These are phyloP conservation scores for Helleia helle DNA, from an alignment of 2,888 invertebrate species.

Conservation along the genomic window DNA sequence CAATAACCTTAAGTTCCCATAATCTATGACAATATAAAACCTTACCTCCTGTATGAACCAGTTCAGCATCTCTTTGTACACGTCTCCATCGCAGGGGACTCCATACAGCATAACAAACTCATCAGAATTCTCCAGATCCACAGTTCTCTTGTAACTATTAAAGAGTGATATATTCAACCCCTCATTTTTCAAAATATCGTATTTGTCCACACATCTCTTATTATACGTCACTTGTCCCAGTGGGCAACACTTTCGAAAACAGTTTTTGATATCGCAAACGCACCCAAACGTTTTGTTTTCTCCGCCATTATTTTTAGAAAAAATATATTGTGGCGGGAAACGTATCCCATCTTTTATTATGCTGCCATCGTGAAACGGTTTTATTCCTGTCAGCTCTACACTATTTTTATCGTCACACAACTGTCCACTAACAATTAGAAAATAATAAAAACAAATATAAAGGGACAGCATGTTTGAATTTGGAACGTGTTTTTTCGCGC, in stretches of 20 bases:
- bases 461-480: slow-evolving; percentile 24
- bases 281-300: slow-evolving; percentile 40
- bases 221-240: slow-evolving; percentile 26
- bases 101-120: slow-evolving; percentile 31
- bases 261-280: slow-evolving; percentile 37
- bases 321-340: slow-evolving; percentile 37
- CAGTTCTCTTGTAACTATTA: slow-evolving; percentile 24
- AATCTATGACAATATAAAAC: no score
- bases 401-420: slow-evolving; percentile 34
- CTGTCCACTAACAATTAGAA: slow-evolving; percentile 27
- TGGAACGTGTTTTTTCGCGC: slow-evolving; percentile 7
- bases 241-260: slow-evolving; percentile 53
- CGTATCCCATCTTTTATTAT: slow-evolving; percentile 29
- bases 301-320: slow-evolving; percentile 32
- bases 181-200: slow-evolving; percentile 28
- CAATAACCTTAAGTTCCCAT: no score
- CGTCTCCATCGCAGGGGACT: slow-evolving; percentile 24
- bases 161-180: slow-evolving; percentile 33
- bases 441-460: slow-evolving; percentile 22
- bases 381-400: slow-evolving; percentile 36
- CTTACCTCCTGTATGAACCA: slow-evolving; percentile 51
- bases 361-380: slow-evolving; percentile 24
- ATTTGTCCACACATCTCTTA: slow-evolving; percentile 27
- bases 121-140: slow-evolving; percentile 25
- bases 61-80: slow-evolving; percentile 30